Percentiles rank a stretch among this genome's conserved stretches.
Evolutionary conservation across 2,113 vertebrate genomes (phyloP).

Genomic region (Fulmarus glacialis): DNA sequence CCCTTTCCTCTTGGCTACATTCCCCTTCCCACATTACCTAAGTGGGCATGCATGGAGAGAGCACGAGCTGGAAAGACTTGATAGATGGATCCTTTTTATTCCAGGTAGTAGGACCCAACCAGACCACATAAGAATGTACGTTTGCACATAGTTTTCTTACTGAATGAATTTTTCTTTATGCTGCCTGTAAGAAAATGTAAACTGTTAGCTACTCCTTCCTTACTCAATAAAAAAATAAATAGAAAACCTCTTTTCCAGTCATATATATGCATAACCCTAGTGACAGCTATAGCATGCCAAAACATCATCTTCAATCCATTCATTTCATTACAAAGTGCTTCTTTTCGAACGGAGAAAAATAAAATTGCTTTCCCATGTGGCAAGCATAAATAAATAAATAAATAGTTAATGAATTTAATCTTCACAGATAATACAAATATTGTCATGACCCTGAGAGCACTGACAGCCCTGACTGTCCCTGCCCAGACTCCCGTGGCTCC

Average conservation of each 20-base stretch:
- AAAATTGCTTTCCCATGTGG: neutral
- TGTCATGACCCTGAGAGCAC: neutral
- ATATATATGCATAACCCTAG: neutral
- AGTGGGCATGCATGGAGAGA: neutral
- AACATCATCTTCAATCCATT: neutral
- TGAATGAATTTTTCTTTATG: neutral
- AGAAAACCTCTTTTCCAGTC: neutral
- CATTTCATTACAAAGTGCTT: neutral
- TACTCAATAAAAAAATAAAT: neutral
- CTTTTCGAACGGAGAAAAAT: neutral
- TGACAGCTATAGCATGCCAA: neutral
- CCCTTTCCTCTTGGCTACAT: neutral
- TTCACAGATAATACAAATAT: neutral
- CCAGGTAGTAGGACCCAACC: neutral
- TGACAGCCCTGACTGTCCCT: neutral
- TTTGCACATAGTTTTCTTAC: neutral
- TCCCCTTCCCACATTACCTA: neutral
- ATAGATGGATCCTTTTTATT: neutral
- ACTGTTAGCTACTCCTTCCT: neutral
- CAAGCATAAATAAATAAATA: neutral
- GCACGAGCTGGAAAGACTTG: accelerated
- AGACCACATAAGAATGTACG: neutral
- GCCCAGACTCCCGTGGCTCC: neutral
- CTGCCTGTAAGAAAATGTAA: neutral
- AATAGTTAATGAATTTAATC: neutral